Conservation (phyloP, 2,113 vertebrate genomes). For the Jacana jacana region DNA sequence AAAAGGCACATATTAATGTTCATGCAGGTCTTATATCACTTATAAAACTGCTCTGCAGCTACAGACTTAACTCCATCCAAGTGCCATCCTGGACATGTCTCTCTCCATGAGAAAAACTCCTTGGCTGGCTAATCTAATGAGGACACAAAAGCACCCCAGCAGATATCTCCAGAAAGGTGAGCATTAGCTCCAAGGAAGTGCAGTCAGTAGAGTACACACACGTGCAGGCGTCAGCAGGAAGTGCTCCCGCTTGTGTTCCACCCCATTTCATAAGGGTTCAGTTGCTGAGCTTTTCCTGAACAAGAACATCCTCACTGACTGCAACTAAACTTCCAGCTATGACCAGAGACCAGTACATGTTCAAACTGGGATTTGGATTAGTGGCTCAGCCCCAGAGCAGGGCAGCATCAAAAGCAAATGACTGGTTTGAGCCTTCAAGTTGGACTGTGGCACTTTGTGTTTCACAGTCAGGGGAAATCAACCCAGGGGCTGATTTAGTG, state of each 20-base stretch:
- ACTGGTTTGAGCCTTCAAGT: not conserved
- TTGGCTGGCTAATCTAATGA: not conserved
- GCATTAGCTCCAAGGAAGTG: not conserved
- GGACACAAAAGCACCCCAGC: not conserved
- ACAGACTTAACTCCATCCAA: not conserved
- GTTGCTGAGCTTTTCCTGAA: not conserved
- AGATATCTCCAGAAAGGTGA: not conserved
- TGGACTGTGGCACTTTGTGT: not conserved
- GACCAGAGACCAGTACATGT: rapidly evolving
- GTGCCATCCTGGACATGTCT: not conserved
- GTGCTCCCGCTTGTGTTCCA: not conserved
- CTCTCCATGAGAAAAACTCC: not conserved
- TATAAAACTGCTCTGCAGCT: not conserved
- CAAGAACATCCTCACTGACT: not conserved
- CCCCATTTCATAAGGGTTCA: not conserved
- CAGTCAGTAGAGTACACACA: not conserved
- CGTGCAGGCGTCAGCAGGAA: not conserved
- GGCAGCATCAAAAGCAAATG: not conserved
- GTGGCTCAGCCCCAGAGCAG: not conserved
- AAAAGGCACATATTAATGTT: not conserved
- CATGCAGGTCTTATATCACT: not conserved
- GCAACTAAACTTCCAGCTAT: not conserved
- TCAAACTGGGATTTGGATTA: not conserved
- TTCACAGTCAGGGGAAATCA: not conserved
- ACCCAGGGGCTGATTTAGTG: not conserved